Conservation (phyloP, 2,888 invertebrate species). For the Machimus rusticus region DNA sequence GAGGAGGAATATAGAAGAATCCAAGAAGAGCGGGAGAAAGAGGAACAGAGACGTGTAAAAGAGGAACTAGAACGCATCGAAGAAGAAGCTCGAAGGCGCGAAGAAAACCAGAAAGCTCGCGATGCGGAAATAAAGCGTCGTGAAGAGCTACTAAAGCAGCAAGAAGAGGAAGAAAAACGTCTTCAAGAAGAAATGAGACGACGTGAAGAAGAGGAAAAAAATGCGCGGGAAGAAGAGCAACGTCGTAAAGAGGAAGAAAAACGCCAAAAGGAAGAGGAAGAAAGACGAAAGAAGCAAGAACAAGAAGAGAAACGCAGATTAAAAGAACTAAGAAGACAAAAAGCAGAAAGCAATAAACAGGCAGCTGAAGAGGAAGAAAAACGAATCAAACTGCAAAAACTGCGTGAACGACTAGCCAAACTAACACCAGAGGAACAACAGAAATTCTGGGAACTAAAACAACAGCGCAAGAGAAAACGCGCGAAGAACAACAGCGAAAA, state of each 20-base stretch:
- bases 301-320: conserved; percentile 39
- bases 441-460: conserved; percentile 56
- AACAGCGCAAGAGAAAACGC: conserved; percentile 54
- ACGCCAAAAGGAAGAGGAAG: conserved; percentile 51
- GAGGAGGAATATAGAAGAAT: conserved; percentile 57
- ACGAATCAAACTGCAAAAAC: conserved; percentile 48
- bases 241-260: conserved; percentile 44
- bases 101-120: conserved; percentile 54
- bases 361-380: conserved; percentile 51
- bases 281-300: conserved; percentile 26
- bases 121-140: conserved; percentile 56
- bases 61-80: conserved; percentile 55
- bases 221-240: conserved; percentile 51
- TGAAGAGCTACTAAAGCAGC: conserved; percentile 52
- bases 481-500: conserved; percentile 41
- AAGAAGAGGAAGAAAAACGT: conserved; percentile 56
- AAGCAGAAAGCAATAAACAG: conserved; percentile 46
- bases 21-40: conserved; percentile 53
- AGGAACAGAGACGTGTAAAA: conserved; percentile 53
- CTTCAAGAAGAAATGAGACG: conserved; percentile 54
- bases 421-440: conserved; percentile 57
- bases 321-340: conserved; percentile 37
- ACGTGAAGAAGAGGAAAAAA: conserved; percentile 52
- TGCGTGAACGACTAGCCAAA: conserved; percentile 54
- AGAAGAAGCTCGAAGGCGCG: conserved; percentile 55